Evolutionary conservation across 2,888 invertebrate species (phyloP).

Genomic region (Pseudolycoriella hygida): DNA sequence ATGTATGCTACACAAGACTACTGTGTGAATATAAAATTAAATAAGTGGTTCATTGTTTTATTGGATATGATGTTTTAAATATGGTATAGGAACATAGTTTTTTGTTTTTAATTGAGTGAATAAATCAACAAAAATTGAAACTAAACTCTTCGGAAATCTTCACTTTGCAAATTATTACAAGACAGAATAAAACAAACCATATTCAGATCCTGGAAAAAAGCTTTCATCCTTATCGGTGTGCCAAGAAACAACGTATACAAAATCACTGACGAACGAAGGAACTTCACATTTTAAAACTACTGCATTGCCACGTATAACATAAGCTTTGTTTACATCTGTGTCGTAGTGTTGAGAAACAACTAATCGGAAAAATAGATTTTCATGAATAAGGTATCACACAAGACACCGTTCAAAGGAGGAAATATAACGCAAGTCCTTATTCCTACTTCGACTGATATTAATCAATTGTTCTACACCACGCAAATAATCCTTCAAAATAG

Average conservation of each 20-base stretch:
- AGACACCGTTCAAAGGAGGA: no score
- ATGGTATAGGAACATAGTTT: no score
- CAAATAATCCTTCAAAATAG: no score
- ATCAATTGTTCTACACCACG: no score
- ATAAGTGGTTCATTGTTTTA: no score
- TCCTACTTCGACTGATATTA: no score
- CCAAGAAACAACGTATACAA: conserved; percentile 75
- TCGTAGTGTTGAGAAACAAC: conserved; percentile 56
- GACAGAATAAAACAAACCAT: conserved; percentile 21
- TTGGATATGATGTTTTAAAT: no score
- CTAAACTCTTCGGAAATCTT: not conserved
- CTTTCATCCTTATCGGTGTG: conserved; percentile 45
- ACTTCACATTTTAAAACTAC: conserved; percentile 69
- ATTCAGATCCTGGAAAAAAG: conserved; percentile 27
- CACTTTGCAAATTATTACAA: not conserved
- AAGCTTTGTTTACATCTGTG: conserved; percentile 53
- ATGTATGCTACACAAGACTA: no score
- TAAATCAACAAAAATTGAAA: conserved; percentile 48
- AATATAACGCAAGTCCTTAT: no score
- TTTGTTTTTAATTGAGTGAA: conserved; percentile 15
- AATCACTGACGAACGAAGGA: conserved; percentile 86
- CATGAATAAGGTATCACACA: no score
- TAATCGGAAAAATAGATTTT: conserved; percentile 20
- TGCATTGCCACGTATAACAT: conserved; percentile 54
- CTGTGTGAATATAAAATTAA: no score